These are phyloP conservation scores for Trichacis sp. DNA, from an alignment of 2,888 invertebrate species.

Conservation along the genomic window DNA sequence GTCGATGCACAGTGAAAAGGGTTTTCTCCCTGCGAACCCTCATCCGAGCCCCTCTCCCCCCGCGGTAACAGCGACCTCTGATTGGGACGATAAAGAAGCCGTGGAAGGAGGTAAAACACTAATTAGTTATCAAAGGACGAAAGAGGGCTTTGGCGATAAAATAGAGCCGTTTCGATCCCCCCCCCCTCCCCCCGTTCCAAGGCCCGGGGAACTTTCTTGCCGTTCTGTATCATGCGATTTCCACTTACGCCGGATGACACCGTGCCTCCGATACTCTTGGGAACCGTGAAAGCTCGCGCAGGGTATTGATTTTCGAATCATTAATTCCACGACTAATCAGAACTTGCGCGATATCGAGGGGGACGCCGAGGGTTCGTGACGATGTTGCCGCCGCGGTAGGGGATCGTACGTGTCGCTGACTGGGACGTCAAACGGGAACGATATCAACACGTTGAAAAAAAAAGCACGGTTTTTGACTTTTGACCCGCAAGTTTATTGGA, in stretches of 20 bases:
- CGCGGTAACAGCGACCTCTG: conserved; percentile 56
- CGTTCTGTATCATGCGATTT: conserved; percentile 35
- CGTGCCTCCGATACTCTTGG: conserved; percentile 54
- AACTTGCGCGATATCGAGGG: conserved; percentile 55
- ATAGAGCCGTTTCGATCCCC: conserved; percentile 48
- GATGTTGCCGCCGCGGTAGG: conserved; percentile 29
- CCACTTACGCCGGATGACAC: conserved; percentile 34
- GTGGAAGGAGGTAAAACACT: conserved; percentile 70
- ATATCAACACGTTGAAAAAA: background rate
- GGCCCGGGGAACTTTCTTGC: conserved; percentile 34
- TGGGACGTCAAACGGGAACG: conserved; percentile 50
- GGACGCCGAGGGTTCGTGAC: conserved; percentile 47
- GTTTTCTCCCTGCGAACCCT: conserved; percentile 46
- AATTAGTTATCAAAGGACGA: conserved; percentile 75
- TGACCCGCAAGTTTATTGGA: too few species aligned
- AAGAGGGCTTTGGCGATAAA: conserved; percentile 68
- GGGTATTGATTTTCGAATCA: conserved; percentile 69
- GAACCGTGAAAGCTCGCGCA: conserved; percentile 32
- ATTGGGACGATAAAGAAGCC: conserved; percentile 64
- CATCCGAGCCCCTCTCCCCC: conserved; percentile 27
- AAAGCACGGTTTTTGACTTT: too few species aligned
- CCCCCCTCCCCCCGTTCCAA: too few species aligned
- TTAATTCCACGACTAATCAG: conserved; percentile 69
- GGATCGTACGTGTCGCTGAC: conserved; percentile 49
- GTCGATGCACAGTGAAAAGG: conserved; percentile 62